A percentile compares a stretch with the other conserved stretches of the same genome.
phyloP scores from a whole-genome alignment of 2,888 invertebrate genomes.

The Lymantria dispar region DNA sequence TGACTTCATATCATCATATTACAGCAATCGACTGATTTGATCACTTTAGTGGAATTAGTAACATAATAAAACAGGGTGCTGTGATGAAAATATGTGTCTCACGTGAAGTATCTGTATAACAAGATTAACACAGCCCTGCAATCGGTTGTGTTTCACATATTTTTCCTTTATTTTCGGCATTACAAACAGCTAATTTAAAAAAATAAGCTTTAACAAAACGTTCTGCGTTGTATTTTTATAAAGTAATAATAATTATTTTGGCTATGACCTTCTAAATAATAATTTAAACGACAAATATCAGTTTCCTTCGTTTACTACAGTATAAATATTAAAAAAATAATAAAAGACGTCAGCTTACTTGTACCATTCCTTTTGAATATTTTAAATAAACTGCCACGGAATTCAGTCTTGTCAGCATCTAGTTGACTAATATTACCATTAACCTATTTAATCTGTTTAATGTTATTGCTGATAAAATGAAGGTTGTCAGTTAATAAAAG shows the following conservation, averaged over 20 bases:
- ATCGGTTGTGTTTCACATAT: conserved; percentile 4
- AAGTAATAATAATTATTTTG: too few relatives aligned
- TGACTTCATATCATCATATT: conserved; percentile 41
- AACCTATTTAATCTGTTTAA: conserved; percentile 25
- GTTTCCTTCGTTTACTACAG: conserved; percentile 44
- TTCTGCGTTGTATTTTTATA: too few relatives aligned
- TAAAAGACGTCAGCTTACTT: conserved; percentile 8
- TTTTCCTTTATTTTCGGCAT: conserved; percentile 10
- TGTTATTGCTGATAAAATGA: conserved; percentile 33
- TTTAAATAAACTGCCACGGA: conserved; percentile 19
- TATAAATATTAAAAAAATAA: conserved; percentile 44
- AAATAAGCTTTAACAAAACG: too few relatives aligned
- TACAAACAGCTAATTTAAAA: conserved; percentile 24
- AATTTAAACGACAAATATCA: too few relatives aligned
- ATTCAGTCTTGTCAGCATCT: conserved; percentile 48
- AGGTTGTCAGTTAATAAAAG: conserved; percentile 64
- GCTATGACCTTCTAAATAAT: too few relatives aligned
- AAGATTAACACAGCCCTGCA: conserved; percentile 21
- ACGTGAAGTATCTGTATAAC: conserved; percentile 13
- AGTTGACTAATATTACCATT: conserved; percentile 39
- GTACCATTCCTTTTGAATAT: neutral
- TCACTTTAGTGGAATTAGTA: conserved; percentile 33
- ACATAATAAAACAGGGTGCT: conserved; percentile 23
- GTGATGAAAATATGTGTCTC: conserved; percentile 11
- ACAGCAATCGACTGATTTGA: conserved; percentile 39